A percentile compares a stretch with the other conserved stretches of the same genome.
Conservation (phyloP, 2,113 vertebrate genomes). For the Takifugu bimaculatus region DNA sequence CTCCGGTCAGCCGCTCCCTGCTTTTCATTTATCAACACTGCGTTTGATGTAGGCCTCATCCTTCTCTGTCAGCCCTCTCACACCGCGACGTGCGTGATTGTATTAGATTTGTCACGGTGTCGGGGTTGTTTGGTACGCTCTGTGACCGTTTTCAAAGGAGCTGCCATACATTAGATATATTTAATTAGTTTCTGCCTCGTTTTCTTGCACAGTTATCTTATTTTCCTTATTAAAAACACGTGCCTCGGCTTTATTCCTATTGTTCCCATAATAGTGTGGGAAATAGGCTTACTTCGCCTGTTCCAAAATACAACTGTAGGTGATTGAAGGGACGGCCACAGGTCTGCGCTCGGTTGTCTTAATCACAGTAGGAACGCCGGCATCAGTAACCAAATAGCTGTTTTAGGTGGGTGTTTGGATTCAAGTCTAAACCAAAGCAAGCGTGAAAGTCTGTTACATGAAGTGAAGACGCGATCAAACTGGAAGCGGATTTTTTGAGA, state of each 20-base stretch:
- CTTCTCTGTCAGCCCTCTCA: conserved; percentile 56
- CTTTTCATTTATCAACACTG: conserved; percentile 63
- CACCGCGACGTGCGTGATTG: conserved; percentile 69
- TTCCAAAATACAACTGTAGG: conserved; percentile 11
- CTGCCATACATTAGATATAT: conserved; percentile 33
- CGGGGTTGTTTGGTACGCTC: conserved; percentile 29
- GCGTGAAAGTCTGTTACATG: conserved; percentile 1
- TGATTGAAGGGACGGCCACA: not conserved
- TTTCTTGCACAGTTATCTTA: not conserved
- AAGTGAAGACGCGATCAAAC: not conserved
- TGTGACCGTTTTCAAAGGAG: conserved; percentile 15
- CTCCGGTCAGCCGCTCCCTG: conserved; percentile 58
- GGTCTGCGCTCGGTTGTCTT: conserved; percentile 7
- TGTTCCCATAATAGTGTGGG: conserved; percentile 14
- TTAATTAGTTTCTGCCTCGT: conserved; percentile 17
- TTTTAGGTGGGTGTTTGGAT: not conserved
- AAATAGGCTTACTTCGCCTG: not conserved
- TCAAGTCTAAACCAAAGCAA: not conserved
- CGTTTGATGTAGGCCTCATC: conserved; percentile 68
- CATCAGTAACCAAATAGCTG: not conserved
- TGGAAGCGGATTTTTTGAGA: too few species aligned
- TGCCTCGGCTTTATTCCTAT: conserved; percentile 20
- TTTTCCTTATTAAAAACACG: conserved; percentile 28
- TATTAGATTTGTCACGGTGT: conserved; percentile 65
- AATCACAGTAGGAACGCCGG: not conserved